Base-by-base conservation (phyloP, 2,888 invertebrate species). In the Drosophila suboccidentalis region DNA sequence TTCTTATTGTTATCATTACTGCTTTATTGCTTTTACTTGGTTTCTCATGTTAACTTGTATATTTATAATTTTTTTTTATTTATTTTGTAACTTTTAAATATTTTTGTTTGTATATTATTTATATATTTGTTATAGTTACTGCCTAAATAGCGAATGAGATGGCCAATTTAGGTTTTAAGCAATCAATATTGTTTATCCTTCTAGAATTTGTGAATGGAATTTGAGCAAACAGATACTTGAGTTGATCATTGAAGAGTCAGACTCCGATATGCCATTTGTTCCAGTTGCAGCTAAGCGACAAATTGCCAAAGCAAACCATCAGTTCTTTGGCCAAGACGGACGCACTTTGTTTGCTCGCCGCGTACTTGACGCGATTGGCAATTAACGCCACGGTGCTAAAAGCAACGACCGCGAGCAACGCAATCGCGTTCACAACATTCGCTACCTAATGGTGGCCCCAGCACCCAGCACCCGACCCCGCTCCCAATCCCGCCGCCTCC, bases 361-460 rank as follows among this genome's bases (percentile, higher is more conserved):
- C 89, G 87, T 89, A 85, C 89, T 89, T 87, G 84, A 69, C 50
- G 62, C 60, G 38, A 38, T 38, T 38, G 71, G 53, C 84, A 89
- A 84, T 84, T 84, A 84, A 83, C 84, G 89, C 69, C 66, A 65
- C 22, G 41, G 66, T 89, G 84, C 80, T 84, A 87, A 89, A 87
- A 89, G 71, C 72, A 58, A 59, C 65, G 80, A 70, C 78, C 83
- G 83, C 68, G 58, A 59, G 66, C 54, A 26, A 26, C 26, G 47
- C 29, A 46, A 46, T 51, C 49, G 44, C 51, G 50, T 49, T 47
- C 54, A 32, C 72, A 54, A 32, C 72, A 54, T 55, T 61, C 61
- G 50, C 66, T 71, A 62, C 53, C 57, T 46, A 60, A 60, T 44
- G 49, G 19, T 44, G 49, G 19, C 9, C 0, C n/a, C n/a, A 43